These are phyloP conservation scores for Leptinotarsa juncta DNA, from an alignment of 2,888 invertebrate genomes.

Conservation along the genomic window DNA sequence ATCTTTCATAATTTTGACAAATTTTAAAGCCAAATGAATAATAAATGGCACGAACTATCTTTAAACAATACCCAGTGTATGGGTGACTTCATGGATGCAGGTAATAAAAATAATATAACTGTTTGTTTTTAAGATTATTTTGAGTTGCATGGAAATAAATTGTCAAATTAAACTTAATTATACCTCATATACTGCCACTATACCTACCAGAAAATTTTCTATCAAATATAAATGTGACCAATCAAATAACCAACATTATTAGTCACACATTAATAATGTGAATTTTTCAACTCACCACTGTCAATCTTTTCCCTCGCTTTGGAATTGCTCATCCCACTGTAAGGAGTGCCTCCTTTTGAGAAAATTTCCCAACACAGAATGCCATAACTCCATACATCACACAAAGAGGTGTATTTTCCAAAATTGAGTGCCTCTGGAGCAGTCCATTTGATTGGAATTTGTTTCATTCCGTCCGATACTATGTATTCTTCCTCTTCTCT, in stretches of 20 bases:
- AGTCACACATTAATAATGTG: not conserved
- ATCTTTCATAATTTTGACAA: too few species aligned
- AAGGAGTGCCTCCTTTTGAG: constrained; percentile 92
- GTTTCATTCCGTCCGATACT: constrained; percentile 97
- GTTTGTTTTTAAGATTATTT: too few species aligned
- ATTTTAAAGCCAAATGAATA: too few species aligned
- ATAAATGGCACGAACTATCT: too few species aligned
- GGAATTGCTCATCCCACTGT: constrained; percentile 93
- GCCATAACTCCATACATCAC: constrained; percentile 98
- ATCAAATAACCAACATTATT: not conserved
- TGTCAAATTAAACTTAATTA: too few species aligned
- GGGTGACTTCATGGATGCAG: too few species aligned
- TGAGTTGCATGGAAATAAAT: too few species aligned
- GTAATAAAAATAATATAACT: too few species aligned
- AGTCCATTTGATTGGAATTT: constrained; percentile 99
- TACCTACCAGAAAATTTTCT: too few species aligned
- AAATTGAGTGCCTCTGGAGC: constrained; percentile 96
- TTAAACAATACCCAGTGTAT: too few species aligned
- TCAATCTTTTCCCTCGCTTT: constrained; percentile 95
- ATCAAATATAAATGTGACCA: not conserved
- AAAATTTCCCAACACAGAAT: constrained; percentile 98
- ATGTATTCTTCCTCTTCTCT: constrained; percentile 96
- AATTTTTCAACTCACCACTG: constrained; percentile 73
- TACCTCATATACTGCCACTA: too few species aligned
- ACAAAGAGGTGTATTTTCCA: constrained; percentile 91